A percentile compares a stretch with the other conserved stretches of the same genome.
phyloP scores from a whole-genome alignment of 2,888 invertebrate genomes.

The Lampropteryx suffumata region DNA sequence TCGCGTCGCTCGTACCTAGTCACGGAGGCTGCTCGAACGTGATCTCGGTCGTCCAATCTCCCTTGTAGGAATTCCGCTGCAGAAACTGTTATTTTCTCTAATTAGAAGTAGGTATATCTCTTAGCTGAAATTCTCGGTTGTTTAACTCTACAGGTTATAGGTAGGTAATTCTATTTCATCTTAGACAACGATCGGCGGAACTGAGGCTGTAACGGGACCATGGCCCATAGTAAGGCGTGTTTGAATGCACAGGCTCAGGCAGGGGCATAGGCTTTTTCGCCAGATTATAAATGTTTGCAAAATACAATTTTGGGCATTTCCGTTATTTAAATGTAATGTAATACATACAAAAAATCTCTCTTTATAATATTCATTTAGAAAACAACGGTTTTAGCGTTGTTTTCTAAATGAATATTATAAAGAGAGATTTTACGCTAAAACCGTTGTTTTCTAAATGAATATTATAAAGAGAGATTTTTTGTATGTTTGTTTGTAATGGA shows the following conservation, averaged over 20 bases:
- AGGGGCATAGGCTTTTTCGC: constrained; percentile 20
- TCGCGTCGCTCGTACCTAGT: constrained; percentile 36
- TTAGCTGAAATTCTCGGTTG: constrained; percentile 26
- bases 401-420: too few species aligned
- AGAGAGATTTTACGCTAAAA: too few species aligned
- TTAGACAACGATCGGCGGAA: constrained; percentile 30
- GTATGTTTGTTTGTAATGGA: too few species aligned
- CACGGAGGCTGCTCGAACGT: constrained; percentile 50
- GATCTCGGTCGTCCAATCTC: constrained; percentile 53
- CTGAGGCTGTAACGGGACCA: constrained; percentile 52
- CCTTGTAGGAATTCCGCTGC: constrained; percentile 38
- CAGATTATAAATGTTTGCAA: too few species aligned
- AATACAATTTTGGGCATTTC: too few species aligned
- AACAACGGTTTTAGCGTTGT: too few species aligned
- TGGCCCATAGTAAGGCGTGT: constrained; percentile 41
- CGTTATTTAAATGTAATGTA: too few species aligned
- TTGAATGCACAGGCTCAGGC: constrained; percentile 28
- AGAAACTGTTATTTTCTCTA: constrained; percentile 43
- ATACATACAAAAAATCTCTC: too few species aligned
- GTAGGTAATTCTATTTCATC: constrained; percentile 27
- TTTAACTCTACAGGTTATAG: neutral
- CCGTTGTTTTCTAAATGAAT: too few species aligned
- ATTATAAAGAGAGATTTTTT: too few species aligned
- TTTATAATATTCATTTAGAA: too few species aligned
- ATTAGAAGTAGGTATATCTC: constrained; percentile 33